Conservation (phyloP, 2,888 invertebrate species). For the Poecilus cupreus region DNA sequence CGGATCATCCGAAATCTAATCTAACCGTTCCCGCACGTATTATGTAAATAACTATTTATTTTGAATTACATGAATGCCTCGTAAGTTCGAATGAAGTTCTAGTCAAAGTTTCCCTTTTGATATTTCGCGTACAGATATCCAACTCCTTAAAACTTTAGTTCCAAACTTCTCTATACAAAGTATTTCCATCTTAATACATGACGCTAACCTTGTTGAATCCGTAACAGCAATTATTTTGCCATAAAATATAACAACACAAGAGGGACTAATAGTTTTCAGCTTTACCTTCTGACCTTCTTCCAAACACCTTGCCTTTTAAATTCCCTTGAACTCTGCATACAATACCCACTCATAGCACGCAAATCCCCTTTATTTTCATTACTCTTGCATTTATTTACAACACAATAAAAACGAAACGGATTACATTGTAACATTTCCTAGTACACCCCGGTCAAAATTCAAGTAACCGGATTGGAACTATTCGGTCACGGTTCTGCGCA, state of each 20-base stretch:
- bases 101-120: too few relatives aligned
- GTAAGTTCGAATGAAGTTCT: too few relatives aligned
- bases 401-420: constrained; percentile 21
- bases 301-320: background rate
- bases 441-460: constrained; percentile 21
- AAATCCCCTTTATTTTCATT: constrained; percentile 38
- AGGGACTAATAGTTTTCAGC: background rate
- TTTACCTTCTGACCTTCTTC: background rate
- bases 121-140: too few relatives aligned
- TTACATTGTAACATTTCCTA: constrained; percentile 23
- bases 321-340: constrained; percentile 25
- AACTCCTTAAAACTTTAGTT: too few relatives aligned
- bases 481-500: constrained; percentile 44
- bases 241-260: constrained; percentile 1
- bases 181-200: too few relatives aligned
- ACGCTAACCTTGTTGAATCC: background rate
- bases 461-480: constrained; percentile 46
- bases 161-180: too few relatives aligned
- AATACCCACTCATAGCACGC: background rate
- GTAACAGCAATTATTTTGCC: constrained; percentile 23
- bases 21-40: too few relatives aligned
- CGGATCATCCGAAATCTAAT: too few relatives aligned
- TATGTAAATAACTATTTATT: too few relatives aligned
- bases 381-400: constrained; percentile 9
- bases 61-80: too few relatives aligned